Evolutionary conservation across 2,797 vertebrate genomes (phyloP), one percentile per base, ranked within the genome.

Genomic region (Tauraco hartlaubi): DNA sequence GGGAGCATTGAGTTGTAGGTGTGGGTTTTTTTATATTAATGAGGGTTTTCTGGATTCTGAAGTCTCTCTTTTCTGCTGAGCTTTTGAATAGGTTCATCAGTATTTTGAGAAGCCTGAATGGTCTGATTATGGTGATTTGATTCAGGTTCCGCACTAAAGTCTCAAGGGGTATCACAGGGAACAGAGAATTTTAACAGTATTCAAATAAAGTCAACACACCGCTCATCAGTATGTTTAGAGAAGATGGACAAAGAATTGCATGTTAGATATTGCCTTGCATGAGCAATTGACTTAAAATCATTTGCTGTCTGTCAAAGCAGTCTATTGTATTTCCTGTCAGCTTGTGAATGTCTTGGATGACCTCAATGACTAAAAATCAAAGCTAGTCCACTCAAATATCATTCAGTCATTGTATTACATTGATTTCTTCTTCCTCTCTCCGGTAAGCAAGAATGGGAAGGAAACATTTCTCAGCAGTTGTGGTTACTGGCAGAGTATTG

Each of bases 351-450:
- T 72, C 92, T 95, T 85, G 75, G 78, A 64, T 95, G 91, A 96
- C 94, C 92, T 94, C 87, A 94, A 26, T 59, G 92, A 85, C 91
- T 91, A 29, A 91, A 85, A 97, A 96, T 96, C 94, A 94, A 95
- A 96, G 72, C 54, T 88, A 80, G 92, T 82, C 81, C 85, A 83
- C 94, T 96, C 33, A 63, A 81, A 93, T 93, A 88, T 87, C 73
- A 82, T 90, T 95, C 90, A 83, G 78, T 64, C 91, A 90, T 94
- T 96, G 75, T 93, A 72, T 55, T 75, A 35, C 87, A 97, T 96
- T 93, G 96, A 96, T 97, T 95, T 95, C 33, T 87, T 75, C 73
- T 88, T 67, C 35, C n/a, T 35, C 43, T 29, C 48, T 92, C 90
- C 85, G 88, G 63, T 79, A 82, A 93, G 93, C 66, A 82, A 92